Percentiles rank a stretch among this genome's conserved stretches.
phyloP scores from a whole-genome alignment of 23 tunicate genomes.

The Ascidia mentula region DNA sequence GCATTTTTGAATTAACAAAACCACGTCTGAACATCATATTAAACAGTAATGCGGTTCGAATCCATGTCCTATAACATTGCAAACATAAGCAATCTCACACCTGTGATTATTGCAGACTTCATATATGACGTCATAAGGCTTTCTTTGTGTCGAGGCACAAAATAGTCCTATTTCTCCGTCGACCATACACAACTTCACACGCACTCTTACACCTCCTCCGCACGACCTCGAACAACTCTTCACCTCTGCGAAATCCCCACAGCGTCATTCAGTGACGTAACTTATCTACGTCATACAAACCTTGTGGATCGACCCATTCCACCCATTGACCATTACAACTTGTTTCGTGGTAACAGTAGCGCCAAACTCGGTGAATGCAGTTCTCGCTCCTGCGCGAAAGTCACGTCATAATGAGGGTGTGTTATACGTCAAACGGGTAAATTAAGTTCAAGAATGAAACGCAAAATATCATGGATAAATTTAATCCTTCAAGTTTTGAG shows the following conservation, averaged over 20 bases:
- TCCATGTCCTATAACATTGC: no score
- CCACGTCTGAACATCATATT: no score
- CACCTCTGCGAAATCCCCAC: not conserved
- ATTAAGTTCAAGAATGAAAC: no score
- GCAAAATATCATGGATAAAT: no score
- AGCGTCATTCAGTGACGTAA: slow-evolving; percentile 1
- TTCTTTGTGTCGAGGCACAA: slow-evolving; percentile 44
- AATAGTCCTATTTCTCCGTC: slow-evolving; percentile 45
- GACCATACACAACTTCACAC: slow-evolving; percentile 40
- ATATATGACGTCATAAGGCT: slow-evolving; percentile 49
- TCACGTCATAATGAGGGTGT: not conserved
- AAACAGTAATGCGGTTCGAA: no score
- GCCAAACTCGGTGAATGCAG: slow-evolving; percentile 25
- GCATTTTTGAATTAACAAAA: no score
- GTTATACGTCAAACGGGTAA: no score
- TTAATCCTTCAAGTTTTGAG: no score
- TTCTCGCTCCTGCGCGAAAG: not conserved
- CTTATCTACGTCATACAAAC: not conserved
- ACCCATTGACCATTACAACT: slow-evolving; percentile 67
- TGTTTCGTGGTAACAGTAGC: slow-evolving; percentile 56
- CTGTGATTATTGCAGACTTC: slow-evolving; percentile 47
- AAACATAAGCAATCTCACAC: not conserved
- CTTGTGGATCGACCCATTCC: slow-evolving; percentile 37
- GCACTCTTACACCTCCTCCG: slow-evolving; percentile 53
- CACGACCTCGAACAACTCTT: slow-evolving; percentile 46